These are phyloP conservation scores for Sebastes trivittatus DNA, from an alignment of 2,797 vertebrate genomes.

Conservation along the genomic window DNA sequence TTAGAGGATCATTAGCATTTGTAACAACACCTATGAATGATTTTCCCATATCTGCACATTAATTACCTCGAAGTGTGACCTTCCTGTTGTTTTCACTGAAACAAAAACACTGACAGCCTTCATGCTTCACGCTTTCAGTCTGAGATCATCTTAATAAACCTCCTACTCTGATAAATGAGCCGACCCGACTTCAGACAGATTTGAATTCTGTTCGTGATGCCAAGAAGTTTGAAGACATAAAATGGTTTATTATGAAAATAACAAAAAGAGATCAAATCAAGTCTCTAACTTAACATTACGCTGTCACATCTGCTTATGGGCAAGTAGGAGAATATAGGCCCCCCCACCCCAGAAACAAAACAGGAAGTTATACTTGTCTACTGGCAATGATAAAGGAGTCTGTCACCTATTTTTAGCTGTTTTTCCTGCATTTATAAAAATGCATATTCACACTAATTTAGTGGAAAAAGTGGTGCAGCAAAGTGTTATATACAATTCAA, in stretches of 20 bases:
- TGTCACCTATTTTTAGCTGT: neutral
- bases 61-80: neutral
- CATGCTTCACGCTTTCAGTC: neutral
- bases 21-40: neutral
- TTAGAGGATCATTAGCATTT: neutral
- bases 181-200: neutral
- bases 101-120: neutral
- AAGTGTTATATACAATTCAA: neutral
- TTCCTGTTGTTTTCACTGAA: neutral
- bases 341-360: too few relatives aligned
- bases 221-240: neutral
- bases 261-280: neutral
- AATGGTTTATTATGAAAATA: neutral
- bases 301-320: neutral
- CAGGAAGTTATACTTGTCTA: neutral
- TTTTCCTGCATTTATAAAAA: neutral
- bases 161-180: neutral
- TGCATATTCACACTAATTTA: neutral
- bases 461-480: neutral
- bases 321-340: neutral
- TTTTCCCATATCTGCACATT: neutral
- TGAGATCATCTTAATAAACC: neutral
- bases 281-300: neutral
- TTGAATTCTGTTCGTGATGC: neutral
- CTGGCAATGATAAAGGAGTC: neutral